Conservation (phyloP, 2,113 vertebrate species). For the Misgurnus anguillicaudatus region DNA sequence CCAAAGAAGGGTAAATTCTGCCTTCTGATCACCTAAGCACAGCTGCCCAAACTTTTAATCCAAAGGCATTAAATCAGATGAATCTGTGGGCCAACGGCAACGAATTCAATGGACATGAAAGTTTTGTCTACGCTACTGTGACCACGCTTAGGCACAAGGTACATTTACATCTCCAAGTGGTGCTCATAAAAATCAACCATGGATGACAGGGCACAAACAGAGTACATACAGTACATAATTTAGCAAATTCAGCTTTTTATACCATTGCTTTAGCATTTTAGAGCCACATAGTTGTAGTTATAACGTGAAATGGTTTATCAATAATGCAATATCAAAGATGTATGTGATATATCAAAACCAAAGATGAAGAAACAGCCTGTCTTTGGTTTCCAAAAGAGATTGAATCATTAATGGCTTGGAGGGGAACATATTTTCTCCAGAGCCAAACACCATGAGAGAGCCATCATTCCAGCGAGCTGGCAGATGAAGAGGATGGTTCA, state of each 20-base stretch:
- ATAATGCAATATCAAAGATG: constrained; percentile 37
- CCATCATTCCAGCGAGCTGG: constrained; percentile 47
- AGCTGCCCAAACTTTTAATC: constrained; percentile 45
- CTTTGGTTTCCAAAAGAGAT: constrained; percentile 37
- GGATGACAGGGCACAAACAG: background rate
- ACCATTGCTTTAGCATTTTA: background rate
- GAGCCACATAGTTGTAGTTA: background rate
- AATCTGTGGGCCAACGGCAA: constrained; percentile 23
- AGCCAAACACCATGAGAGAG: constrained; percentile 47
- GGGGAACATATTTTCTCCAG: constrained; percentile 39
- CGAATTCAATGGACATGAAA: background rate
- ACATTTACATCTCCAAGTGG: constrained; percentile 39
- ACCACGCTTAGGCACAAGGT: constrained; percentile 30
- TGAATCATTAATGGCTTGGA: constrained; percentile 47
- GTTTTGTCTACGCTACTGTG: constrained; percentile 28
- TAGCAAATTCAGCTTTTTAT: constrained; percentile 1
- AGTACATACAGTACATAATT: background rate
- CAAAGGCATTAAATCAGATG: constrained; percentile 43
- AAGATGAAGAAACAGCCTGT: constrained; percentile 31
- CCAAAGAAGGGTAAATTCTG: constrained; percentile 27
- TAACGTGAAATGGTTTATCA: constrained; percentile 30
- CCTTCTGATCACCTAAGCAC: constrained; percentile 46
- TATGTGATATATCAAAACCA: constrained; percentile 21
- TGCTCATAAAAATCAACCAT: constrained; percentile 27
- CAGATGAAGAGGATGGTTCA: constrained; percentile 51